Percentiles rank a stretch among this genome's conserved stretches.
phyloP scores from a whole-genome alignment of 2,113 vertebrate genomes.

The Zingel zingel region DNA sequence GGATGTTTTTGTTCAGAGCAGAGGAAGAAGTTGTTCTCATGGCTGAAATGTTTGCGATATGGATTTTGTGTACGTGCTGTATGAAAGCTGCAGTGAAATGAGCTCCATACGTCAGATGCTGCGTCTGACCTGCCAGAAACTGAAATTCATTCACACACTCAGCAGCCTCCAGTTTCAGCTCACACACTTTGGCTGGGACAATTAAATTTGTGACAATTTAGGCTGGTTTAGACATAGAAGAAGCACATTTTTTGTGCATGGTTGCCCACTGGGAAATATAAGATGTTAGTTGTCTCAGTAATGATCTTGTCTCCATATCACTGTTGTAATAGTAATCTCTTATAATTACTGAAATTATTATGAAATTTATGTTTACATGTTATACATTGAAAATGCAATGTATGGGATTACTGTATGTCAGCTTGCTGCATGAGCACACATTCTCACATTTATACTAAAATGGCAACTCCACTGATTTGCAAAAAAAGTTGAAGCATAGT shows the following conservation, averaged over 20 bases:
- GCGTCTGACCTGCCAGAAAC: conserved; percentile 41
- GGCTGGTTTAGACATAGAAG: conserved; percentile 12
- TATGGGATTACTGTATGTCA: neutral
- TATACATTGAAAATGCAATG: neutral
- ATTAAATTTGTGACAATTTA: conserved; percentile 36
- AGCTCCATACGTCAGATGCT: conserved; percentile 40
- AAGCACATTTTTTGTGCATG: neutral
- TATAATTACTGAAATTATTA: neutral
- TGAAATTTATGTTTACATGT: neutral
- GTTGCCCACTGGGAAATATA: neutral
- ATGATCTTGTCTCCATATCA: neutral
- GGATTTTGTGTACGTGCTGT: conserved; percentile 62
- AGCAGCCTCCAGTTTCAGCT: conserved; percentile 38
- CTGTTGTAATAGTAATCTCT: neutral
- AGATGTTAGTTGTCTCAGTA: neutral
- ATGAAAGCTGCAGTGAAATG: conserved; percentile 33
- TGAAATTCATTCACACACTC: conserved; percentile 31
- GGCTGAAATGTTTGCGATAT: conserved; percentile 65
- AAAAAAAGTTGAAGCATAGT: neutral
- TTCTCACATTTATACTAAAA: neutral
- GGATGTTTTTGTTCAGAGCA: conserved; percentile 48
- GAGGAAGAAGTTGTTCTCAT: conserved; percentile 37
- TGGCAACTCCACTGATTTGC: too few relatives aligned
- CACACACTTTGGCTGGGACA: conserved; percentile 16
- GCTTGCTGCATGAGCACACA: neutral